phyloP scores from a whole-genome alignment of 1,140 invertebrate genomes.

The Drosophila eugracilis region DNA sequence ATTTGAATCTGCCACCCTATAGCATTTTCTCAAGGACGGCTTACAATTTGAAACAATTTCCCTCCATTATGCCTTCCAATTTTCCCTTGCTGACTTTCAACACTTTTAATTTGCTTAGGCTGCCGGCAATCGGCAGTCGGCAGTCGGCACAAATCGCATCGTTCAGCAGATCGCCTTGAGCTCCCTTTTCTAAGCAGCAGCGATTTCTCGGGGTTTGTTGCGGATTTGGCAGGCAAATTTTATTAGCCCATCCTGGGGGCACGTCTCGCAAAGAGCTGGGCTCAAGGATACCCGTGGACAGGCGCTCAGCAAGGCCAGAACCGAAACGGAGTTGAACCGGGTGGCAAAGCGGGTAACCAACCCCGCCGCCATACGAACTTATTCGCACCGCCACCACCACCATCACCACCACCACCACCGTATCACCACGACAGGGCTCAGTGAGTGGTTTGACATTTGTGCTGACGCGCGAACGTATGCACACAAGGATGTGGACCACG shows the following conservation, averaged over 20 bases:
- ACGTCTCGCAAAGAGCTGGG: slow-evolving; percentile 35
- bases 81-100: slow-evolving; percentile 61
- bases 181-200: slow-evolving; percentile 33
- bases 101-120: slow-evolving; percentile 73
- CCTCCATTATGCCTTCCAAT: slow-evolving; percentile 48
- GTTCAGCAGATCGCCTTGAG: slow-evolving; percentile 43
- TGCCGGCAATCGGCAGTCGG: slow-evolving; percentile 16
- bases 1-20: slow-evolving; percentile 33
- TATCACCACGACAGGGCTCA: slow-evolving; percentile 48
- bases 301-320: slow-evolving; percentile 63
- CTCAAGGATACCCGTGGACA: slow-evolving; percentile 69
- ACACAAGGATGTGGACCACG: slow-evolving; percentile 58
- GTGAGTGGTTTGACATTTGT: slow-evolving; percentile 83
- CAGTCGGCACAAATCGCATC: slow-evolving; percentile 64
- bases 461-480: slow-evolving; percentile 82
- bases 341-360: slow-evolving; percentile 40
- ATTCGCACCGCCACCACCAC: slow-evolving; percentile 4
- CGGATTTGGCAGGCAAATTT: slow-evolving; percentile 75
- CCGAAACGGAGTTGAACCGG: slow-evolving; percentile 18
- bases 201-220: slow-evolving; percentile 52
- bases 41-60: slow-evolving; percentile 52
- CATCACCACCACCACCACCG: not conserved
- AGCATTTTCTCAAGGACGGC: slow-evolving; percentile 40
- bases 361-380: slow-evolving; percentile 27
- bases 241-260: slow-evolving; percentile 75